phyloP scores from a whole-genome alignment of 2,888 invertebrate species.

The Mycalesis mineus region DNA sequence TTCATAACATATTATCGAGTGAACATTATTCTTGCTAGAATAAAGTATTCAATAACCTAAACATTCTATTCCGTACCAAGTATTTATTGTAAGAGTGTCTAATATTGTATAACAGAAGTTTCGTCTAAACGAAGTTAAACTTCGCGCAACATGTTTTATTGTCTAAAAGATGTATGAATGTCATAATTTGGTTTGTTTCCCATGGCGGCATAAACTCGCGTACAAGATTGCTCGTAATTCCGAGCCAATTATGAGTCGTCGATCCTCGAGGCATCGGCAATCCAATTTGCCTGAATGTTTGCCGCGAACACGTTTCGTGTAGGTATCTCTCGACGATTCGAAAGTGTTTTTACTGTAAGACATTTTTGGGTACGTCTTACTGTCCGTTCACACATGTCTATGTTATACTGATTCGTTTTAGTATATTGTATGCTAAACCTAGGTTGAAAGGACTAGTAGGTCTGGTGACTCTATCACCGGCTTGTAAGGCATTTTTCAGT shows the following conservation, averaged over 20 bases:
- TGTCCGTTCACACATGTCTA: no score
- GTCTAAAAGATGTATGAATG: not conserved
- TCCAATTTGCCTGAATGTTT: constrained; percentile 66
- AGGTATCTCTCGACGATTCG: constrained; percentile 14
- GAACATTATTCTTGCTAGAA: no score
- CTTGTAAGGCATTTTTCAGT: no score
- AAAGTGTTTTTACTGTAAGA: not conserved
- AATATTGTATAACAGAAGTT: not conserved
- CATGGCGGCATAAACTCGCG: constrained; percentile 13
- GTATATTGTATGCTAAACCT: no score
- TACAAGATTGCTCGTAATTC: constrained; percentile 41
- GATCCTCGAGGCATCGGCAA: constrained; percentile 53
- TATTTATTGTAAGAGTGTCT: no score
- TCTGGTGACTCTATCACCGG: no score
- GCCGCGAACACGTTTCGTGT: constrained; percentile 19
- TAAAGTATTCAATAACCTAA: no score
- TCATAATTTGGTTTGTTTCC: constrained; percentile 18
- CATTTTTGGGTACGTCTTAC: no score
- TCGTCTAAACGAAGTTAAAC: not conserved
- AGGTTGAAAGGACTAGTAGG: no score
- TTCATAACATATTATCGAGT: no score
- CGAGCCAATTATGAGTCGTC: constrained; percentile 58
- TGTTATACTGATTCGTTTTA: no score
- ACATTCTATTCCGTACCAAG: no score
- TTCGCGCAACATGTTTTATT: not conserved